Percentiles rank a stretch among this genome's conserved stretches.
Evolutionary conservation across 2,888 invertebrate genomes (phyloP).

Genomic region (Drosophila nr. fundita): DNA sequence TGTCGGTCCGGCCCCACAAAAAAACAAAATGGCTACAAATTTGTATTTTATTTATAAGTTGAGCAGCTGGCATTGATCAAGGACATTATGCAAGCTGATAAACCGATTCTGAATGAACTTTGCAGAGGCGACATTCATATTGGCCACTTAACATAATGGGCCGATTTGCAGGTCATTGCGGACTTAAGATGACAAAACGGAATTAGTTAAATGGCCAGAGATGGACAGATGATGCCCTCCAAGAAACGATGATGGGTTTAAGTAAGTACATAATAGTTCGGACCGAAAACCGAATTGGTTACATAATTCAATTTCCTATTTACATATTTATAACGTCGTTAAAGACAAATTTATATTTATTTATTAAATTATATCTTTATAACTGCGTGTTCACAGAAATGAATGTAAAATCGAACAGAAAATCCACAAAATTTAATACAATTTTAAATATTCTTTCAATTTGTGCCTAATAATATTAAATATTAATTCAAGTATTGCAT

Average conservation of each 20-base stretch:
- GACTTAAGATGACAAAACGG: conserved; percentile 15
- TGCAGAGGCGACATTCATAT: conserved; percentile 44
- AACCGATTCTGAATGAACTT: conserved; percentile 38
- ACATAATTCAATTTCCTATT: background rate
- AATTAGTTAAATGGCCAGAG: conserved; percentile 14
- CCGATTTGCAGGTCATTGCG: conserved; percentile 60
- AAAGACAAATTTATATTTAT: background rate
- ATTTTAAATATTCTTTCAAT: background rate
- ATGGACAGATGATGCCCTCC: conserved; percentile 14
- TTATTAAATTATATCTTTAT: background rate
- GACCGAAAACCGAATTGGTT: background rate
- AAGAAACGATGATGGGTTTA: background rate
- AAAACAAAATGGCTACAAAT: conserved; percentile 56
- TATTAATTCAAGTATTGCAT: background rate
- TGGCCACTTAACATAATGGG: conserved; percentile 47
- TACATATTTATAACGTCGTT: background rate
- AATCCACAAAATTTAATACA: background rate
- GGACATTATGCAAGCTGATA: conserved; percentile 36
- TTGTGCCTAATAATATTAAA: too few species aligned
- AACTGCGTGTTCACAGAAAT: background rate
- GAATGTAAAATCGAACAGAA: background rate
- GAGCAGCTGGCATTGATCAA: conserved; percentile 33
- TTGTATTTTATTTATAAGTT: conserved; percentile 67
- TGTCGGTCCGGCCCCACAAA: conserved; percentile 13
- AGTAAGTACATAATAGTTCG: background rate